Percentiles rank a stretch among this genome's conserved stretches.
phyloP scores from a whole-genome alignment of 2,113 vertebrate species.

The Microcebus griseorufus region DNA sequence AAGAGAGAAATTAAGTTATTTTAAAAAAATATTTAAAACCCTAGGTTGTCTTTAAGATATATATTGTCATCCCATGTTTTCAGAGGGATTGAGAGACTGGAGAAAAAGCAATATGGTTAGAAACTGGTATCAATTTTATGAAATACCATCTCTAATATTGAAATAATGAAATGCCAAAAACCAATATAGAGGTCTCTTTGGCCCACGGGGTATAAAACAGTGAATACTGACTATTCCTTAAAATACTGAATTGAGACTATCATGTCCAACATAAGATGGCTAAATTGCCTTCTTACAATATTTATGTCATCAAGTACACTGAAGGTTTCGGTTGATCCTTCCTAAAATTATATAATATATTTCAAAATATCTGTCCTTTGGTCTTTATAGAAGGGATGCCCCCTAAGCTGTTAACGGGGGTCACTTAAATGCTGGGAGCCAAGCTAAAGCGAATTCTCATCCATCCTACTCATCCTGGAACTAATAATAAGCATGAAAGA shows the following conservation, averaged over 20 bases:
- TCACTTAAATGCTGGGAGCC: not conserved
- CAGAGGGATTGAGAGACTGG: not conserved
- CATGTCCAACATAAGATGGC: not conserved
- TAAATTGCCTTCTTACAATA: not conserved
- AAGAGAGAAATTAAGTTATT: conserved; percentile 16
- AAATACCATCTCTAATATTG: not conserved
- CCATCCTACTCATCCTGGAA: not conserved
- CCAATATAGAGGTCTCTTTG: not conserved
- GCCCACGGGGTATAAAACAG: not conserved
- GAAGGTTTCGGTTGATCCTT: not conserved
- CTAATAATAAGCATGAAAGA: not conserved
- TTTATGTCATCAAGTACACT: not conserved
- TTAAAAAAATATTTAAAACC: not conserved
- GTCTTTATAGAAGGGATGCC: not conserved
- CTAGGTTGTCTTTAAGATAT: not conserved
- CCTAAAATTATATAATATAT: not conserved
- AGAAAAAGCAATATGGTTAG: not conserved
- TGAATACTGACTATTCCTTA: not conserved
- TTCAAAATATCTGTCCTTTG: not conserved
- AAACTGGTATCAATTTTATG: not conserved
- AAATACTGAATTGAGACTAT: not conserved
- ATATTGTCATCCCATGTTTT: not conserved
- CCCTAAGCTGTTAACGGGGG: not conserved
- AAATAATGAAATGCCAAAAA: not conserved
- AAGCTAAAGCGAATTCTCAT: not conserved